A percentile compares a stretch with the other conserved stretches of the same genome.
Evolutionary conservation across 1,140 invertebrate species (phyloP).

Genomic region (roundworm (Caenorhabditis elegans)): WBcel235 BX284604.4:11412001-11412500

Average conservation of each 20-base stretch:
- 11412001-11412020: constrained; percentile 94
- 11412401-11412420: constrained; percentile 95
- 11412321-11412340: constrained; percentile 98
- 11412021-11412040: constrained; percentile 97
- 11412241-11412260: constrained; percentile 76
- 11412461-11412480: constrained; percentile 94
- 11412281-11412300: constrained; percentile 85
- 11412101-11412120: constrained; percentile 98
- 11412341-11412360: constrained; percentile 96
- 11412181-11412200: constrained; percentile 85
- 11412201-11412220: constrained; percentile 82
- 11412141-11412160: constrained; percentile 97
- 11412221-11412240: constrained; percentile 78
- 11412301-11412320: constrained; percentile 91
- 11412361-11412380: constrained; percentile 85
- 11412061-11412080: constrained; percentile 97
- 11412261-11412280: constrained; percentile 81
- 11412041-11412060: constrained; percentile 98
- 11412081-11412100: constrained; percentile 98
- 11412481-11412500: constrained; percentile 87
- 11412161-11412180: constrained; percentile 95
- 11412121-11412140: constrained; percentile 99
- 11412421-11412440: constrained; percentile 97
- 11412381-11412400: constrained; percentile 99
- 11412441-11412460: constrained; percentile 94